Evolutionary conservation across 2,797 vertebrate species (phyloP).

Genomic region (Odontamblyopus lacepedii): DNA sequence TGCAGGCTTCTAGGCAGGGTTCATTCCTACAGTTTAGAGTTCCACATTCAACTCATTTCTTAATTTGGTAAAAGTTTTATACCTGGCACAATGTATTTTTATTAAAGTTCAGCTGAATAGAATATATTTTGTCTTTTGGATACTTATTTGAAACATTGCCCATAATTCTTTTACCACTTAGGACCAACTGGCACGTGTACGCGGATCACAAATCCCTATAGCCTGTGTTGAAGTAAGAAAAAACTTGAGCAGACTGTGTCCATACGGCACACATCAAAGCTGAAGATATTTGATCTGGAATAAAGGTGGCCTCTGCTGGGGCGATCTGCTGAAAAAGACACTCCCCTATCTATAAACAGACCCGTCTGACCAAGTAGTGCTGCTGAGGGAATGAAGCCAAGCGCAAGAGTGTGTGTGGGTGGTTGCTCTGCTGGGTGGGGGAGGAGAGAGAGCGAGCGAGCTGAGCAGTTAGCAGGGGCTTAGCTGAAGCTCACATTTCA

Average conservation of each 20-base stretch:
- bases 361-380: conserved; percentile 59
- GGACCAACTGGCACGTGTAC: conserved; percentile 8
- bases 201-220: background rate
- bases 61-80: background rate
- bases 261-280: conserved; percentile 63
- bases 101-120: background rate
- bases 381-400: conserved; percentile 56
- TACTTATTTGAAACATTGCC: background rate
- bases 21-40: background rate
- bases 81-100: background rate
- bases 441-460: conserved; percentile 43
- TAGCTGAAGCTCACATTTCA: conserved; percentile 64
- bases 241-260: conserved; percentile 49
- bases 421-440: conserved; percentile 40
- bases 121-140: background rate
- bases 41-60: background rate
- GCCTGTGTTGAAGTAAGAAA: conserved; percentile 39
- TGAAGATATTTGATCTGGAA: conserved; percentile 67
- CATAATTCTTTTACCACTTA: background rate
- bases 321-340: conserved; percentile 64
- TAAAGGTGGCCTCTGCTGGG: conserved; percentile 60
- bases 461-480: conserved; percentile 41
- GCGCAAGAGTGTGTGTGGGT: conserved; percentile 29
- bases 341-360: conserved; percentile 79
- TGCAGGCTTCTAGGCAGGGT: background rate